Conservation (phyloP, 2,797 vertebrate genomes). For the Parotocinclus haroldoi region DNA sequence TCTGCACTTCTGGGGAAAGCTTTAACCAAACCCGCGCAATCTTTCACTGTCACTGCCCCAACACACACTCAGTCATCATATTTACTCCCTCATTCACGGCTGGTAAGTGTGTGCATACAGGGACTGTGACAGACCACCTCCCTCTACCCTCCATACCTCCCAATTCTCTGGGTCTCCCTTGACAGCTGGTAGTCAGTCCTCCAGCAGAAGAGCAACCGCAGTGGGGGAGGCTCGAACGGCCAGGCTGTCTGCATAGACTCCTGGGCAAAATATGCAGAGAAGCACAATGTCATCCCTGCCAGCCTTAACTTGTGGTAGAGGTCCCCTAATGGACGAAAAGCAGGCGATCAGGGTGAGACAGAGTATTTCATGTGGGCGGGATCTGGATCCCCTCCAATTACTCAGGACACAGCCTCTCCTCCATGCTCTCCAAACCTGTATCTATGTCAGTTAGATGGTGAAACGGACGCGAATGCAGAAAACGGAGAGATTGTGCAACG, state of each 20-base stretch:
- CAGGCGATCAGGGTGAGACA: constrained; percentile 47
- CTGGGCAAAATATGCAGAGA: constrained; percentile 48
- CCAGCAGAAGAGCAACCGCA: constrained; percentile 35
- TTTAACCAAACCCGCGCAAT: constrained; percentile 24
- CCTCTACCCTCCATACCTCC: constrained; percentile 16
- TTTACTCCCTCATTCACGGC: constrained; percentile 24
- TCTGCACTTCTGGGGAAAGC: background rate
- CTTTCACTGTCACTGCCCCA: constrained; percentile 29
- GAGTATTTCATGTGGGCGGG: constrained; percentile 18
- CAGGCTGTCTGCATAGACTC: constrained; percentile 59
- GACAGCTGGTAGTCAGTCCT: constrained; percentile 58
- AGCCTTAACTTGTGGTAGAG: constrained; percentile 50
- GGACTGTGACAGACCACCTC: constrained; percentile 19
- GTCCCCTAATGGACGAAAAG: constrained; percentile 56
- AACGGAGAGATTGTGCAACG: background rate
- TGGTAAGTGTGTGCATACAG: constrained; percentile 37
- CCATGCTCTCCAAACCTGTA: constrained; percentile 21
- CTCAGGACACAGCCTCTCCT: constrained; percentile 39
- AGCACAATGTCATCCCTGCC: constrained; percentile 70
- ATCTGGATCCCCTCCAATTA: constrained; percentile 67
- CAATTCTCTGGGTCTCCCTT: constrained; percentile 34
- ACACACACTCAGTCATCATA: constrained; percentile 40
- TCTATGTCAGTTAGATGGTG: constrained; percentile 22
- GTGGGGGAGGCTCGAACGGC: constrained; percentile 56
- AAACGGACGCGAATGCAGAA: constrained; percentile 25